Evolutionary conservation across 2,113 vertebrate genomes (phyloP).

Genomic region (Urocitellus parryii): DNA sequence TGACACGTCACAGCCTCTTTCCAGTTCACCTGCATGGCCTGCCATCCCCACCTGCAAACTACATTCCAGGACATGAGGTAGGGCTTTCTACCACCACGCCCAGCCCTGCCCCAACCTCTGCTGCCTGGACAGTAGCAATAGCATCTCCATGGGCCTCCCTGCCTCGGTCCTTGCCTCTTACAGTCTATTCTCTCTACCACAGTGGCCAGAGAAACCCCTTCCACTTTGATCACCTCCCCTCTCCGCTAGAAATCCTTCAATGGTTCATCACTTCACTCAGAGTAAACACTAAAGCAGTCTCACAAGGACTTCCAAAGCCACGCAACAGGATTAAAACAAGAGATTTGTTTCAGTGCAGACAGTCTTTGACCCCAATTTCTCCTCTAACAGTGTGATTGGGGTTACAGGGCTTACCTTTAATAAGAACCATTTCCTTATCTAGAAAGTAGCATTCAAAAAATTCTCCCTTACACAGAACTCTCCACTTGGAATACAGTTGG

Average conservation of each 20-base stretch:
- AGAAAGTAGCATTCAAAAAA: background rate
- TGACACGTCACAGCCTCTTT: background rate
- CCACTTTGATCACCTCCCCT: background rate
- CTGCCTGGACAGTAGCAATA: background rate
- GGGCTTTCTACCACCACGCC: background rate
- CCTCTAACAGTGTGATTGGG: background rate
- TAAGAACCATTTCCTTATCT: background rate
- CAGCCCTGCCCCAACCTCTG: background rate
- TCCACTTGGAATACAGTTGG: background rate
- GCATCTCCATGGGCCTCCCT: background rate
- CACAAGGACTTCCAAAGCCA: background rate
- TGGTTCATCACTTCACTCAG: background rate
- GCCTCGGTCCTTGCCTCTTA: too few relatives aligned
- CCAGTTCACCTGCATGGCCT: background rate
- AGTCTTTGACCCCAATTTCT: background rate
- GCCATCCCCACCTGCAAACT: background rate
- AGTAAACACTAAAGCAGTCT: background rate
- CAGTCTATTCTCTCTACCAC: background rate
- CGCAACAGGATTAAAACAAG: background rate
- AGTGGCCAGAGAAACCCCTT: background rate
- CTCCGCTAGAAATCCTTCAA: background rate
- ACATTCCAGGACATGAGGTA: rapidly evolving
- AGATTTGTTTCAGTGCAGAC: background rate
- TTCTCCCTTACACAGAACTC: background rate
- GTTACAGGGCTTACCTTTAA: background rate